These are phyloP conservation scores for Mya arenaria DNA, from an alignment of 1,140 invertebrate genomes.

Conservation along the genomic window DNA sequence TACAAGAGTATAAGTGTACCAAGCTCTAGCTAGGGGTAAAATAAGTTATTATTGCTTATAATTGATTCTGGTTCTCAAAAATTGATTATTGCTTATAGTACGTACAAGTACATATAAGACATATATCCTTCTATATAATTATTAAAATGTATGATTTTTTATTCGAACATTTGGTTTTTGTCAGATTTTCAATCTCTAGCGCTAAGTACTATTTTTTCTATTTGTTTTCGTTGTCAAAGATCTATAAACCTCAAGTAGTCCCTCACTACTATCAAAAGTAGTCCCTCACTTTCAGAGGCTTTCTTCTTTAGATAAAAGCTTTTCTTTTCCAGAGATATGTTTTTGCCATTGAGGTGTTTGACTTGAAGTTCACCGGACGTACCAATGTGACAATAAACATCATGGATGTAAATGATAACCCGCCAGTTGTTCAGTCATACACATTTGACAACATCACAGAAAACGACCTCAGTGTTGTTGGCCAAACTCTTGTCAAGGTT, in stretches of 20 bases:
- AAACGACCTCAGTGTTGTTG: slow-evolving; percentile 85
- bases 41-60: neutral
- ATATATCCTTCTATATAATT: neutral
- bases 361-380: slow-evolving; percentile 82
- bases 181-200: neutral
- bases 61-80: neutral
- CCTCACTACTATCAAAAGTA: no score
- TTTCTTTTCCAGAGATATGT: slow-evolving; percentile 59
- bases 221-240: neutral
- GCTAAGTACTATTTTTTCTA: neutral
- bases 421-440: slow-evolving; percentile 52
- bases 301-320: neutral
- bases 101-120: neutral
- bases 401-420: slow-evolving; percentile 68
- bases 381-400: slow-evolving; percentile 61
- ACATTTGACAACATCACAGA: slow-evolving; percentile 95
- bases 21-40: neutral
- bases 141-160: neutral
- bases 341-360: slow-evolving; percentile 61
- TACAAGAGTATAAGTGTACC: neutral
- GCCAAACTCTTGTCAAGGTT: slow-evolving; percentile 60
- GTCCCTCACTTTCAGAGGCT: no score
- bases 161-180: neutral
- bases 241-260: neutral
- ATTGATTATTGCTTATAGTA: neutral